Percentiles rank a stretch among this genome's conserved stretches.
Conservation (phyloP, 2,113 vertebrate genomes). For the Cavia aperea region DNA sequence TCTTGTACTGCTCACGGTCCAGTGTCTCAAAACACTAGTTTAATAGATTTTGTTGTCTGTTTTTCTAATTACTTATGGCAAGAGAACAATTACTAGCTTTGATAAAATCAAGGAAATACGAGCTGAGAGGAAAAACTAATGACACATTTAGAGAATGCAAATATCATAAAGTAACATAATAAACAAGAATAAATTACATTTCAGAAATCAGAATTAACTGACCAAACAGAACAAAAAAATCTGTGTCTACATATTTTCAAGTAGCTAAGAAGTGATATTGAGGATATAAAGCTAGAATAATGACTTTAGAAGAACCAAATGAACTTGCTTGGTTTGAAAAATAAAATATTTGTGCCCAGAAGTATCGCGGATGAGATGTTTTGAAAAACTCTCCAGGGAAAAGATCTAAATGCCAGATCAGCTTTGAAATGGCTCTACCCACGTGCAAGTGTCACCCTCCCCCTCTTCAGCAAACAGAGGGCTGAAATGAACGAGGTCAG, state of each 20-base stretch:
- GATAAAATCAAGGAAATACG: constrained; percentile 15
- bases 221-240: background rate
- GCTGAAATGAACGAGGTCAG: background rate
- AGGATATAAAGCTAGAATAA: background rate
- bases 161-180: constrained; percentile 6
- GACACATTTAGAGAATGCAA: background rate
- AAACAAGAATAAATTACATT: background rate
- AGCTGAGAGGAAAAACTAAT: constrained; percentile 2
- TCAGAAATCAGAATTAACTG: constrained; percentile 14
- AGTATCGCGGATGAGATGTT: background rate
- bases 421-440: background rate
- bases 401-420: background rate
- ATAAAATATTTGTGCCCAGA: background rate
- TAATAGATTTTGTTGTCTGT: background rate
- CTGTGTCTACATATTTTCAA: background rate
- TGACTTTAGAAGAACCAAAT: background rate
- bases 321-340: constrained; percentile 24
- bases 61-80: constrained; percentile 15
- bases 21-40: background rate
- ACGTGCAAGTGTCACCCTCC: background rate
- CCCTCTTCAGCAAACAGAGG: background rate
- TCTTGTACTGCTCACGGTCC: background rate
- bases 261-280: background rate
- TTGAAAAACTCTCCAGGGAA: background rate
- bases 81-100: constrained; percentile 9